Evolutionary conservation across 2,888 invertebrate genomes (phyloP).

Genomic region (Nebria brevicollis): DNA sequence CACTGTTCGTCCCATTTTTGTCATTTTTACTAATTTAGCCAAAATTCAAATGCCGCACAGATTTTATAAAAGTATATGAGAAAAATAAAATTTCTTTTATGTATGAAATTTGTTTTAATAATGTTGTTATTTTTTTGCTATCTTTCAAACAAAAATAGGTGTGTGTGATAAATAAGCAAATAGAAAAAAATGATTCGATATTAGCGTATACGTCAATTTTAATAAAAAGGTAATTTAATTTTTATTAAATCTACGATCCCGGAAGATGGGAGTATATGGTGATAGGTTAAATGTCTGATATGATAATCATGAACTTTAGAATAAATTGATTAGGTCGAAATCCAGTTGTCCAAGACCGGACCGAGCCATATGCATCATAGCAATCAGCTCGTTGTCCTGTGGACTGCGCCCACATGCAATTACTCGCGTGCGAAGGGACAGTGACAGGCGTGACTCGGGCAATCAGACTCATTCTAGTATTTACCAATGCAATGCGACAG

Average conservation of each 20-base stretch:
- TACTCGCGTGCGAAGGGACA: background rate
- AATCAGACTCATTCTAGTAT: background rate
- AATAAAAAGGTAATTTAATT: background rate
- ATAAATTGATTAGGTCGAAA: background rate
- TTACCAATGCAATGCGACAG: background rate
- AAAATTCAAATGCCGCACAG: too few relatives aligned
- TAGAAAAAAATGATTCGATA: too few relatives aligned
- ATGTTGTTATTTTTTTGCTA: too few relatives aligned
- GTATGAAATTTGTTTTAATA: too few relatives aligned
- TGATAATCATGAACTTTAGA: background rate
- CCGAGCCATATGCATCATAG: background rate
- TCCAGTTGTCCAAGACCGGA: background rate
- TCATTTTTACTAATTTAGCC: background rate
- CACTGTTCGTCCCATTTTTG: background rate
- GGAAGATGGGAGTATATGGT: background rate
- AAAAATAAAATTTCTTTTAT: too few relatives aligned
- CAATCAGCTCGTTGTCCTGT: slow-evolving; percentile 1
- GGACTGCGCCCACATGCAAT: background rate
- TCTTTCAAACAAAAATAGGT: too few relatives aligned
- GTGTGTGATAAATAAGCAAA: too few relatives aligned
- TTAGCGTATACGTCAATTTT: background rate
- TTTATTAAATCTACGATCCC: background rate
- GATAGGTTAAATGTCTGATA: background rate
- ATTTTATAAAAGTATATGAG: too few relatives aligned
- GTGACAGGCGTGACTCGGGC: background rate